Conservation (phyloP, 2,888 invertebrate genomes). For the Hyposoter dolosus region DNA sequence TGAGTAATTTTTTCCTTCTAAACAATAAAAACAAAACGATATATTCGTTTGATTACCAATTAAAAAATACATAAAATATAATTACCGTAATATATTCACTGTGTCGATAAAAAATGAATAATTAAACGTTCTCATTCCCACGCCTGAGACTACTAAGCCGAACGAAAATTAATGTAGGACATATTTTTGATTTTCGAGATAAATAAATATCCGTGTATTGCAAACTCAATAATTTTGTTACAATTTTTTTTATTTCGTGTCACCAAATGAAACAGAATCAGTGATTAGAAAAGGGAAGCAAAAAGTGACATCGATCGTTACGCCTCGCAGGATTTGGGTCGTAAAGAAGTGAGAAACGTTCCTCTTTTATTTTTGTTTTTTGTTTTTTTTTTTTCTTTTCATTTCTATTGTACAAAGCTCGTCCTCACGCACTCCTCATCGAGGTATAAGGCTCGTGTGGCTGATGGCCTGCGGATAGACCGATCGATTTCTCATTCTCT, state of each 20-base stretch:
- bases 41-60: not conserved
- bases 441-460: conserved; percentile 32
- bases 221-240: not conserved
- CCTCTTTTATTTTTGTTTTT: not conserved
- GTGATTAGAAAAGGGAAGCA: not conserved
- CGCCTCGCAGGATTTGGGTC: not conserved
- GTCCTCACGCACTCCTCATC: conserved; percentile 57
- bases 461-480: conserved; percentile 48
- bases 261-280: not conserved
- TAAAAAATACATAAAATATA: not conserved
- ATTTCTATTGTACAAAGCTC: conserved; percentile 7
- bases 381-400: not conserved
- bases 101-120: not conserved
- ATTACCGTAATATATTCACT: not conserved
- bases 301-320: not conserved
- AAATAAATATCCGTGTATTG: too few species aligned
- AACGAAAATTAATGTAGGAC: too few species aligned
- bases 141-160: too few species aligned
- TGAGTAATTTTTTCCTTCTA: not conserved
- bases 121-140: not conserved
- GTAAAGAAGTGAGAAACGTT: not conserved
- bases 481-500: conserved; percentile 64
- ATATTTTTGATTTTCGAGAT: too few species aligned
- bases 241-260: not conserved
- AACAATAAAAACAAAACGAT: not conserved